A percentile compares a stretch with the other conserved stretches of the same genome.
phyloP scores from a whole-genome alignment of 2,113 vertebrate genomes.

The Muscicapa adusta region DNA sequence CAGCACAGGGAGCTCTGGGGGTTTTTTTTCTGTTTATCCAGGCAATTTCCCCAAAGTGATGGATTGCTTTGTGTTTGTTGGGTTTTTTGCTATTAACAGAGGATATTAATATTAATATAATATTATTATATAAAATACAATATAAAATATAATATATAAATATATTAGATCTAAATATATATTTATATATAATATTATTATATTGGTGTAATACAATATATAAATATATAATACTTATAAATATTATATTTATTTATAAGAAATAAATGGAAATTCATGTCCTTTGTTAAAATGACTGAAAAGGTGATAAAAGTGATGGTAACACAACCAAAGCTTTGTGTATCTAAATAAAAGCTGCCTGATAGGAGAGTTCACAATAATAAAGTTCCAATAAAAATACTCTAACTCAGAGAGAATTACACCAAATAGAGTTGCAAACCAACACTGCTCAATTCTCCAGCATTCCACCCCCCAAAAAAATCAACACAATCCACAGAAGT shows the following conservation, averaged over 20 bases:
- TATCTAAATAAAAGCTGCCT: background rate
- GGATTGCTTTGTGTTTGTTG: too few relatives aligned
- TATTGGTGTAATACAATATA: too few relatives aligned
- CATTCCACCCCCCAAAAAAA: background rate
- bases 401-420: background rate
- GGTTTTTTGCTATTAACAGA: too few relatives aligned
- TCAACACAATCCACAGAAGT: background rate
- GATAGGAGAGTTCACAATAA: background rate
- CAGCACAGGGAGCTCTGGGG: background rate
- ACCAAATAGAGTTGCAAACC: background rate
- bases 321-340: background rate
- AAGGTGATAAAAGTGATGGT: background rate
- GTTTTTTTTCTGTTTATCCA: background rate
- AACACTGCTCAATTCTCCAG: background rate
- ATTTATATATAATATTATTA: too few relatives aligned
- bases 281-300: background rate
- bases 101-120: too few relatives aligned
- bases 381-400: background rate
- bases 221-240: too few relatives aligned
- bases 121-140: too few relatives aligned
- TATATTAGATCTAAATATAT: too few relatives aligned
- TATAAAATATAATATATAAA: too few relatives aligned
- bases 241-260: too few relatives aligned
- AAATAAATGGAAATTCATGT: fast-evolving
- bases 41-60: background rate